Percentiles rank a stretch among this genome's conserved stretches.
phyloP scores from a whole-genome alignment of 2,113 vertebrate species.

The Mustela lutreola region DNA sequence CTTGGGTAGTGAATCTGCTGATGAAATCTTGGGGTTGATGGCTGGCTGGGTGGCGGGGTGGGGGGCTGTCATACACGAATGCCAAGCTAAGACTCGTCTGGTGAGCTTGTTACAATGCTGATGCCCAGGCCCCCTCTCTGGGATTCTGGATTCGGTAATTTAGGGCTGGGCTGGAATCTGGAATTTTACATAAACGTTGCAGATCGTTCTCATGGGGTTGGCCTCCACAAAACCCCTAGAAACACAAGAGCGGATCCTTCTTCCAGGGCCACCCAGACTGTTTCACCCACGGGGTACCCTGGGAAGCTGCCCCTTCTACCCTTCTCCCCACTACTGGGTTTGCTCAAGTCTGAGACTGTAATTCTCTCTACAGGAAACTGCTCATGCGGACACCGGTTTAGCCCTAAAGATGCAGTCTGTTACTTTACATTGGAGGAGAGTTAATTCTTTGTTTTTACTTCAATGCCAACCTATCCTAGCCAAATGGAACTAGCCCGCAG shows the following conservation, averaged over 20 bases:
- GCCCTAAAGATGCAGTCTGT: neutral
- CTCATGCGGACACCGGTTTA: neutral
- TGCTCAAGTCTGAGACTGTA: neutral
- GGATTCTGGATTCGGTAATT: neutral
- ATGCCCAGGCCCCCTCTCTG: no score
- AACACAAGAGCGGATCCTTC: neutral
- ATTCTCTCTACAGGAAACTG: neutral
- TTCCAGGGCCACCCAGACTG: neutral
- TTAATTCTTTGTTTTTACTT: neutral
- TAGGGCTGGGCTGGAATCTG: neutral
- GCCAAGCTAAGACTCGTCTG: neutral
- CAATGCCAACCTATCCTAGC: neutral
- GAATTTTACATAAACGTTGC: neutral
- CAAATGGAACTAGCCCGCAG: neutral
- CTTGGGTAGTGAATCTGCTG: neutral
- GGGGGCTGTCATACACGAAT: neutral
- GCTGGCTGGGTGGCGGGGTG: neutral
- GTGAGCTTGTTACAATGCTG: neutral
- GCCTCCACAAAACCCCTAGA: neutral
- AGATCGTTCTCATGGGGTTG: rapidly evolving
- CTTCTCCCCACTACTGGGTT: neutral
- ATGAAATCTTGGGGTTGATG: neutral
- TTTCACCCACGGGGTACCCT: neutral
- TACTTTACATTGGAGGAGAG: neutral
- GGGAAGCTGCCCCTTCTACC: neutral